Base-by-base conservation (phyloP, 2,797 vertebrate species). In the Platyrinchus mystaceus region DNA sequence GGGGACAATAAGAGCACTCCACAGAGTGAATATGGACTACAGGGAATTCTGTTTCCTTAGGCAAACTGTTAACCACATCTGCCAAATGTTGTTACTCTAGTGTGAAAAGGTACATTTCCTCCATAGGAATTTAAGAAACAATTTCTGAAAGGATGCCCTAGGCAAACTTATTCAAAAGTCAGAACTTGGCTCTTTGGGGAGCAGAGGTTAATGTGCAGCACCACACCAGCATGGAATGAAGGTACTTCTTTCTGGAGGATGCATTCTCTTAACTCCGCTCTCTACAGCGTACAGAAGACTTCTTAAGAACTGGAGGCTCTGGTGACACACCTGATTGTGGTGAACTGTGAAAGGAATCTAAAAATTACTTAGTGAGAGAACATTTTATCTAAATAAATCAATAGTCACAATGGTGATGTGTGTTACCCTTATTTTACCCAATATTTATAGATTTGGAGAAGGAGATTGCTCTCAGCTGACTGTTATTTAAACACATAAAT, bases 201-300 rank as follows among this genome's bases (percentile, higher is more conserved):
- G 27, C 58, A 43, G 73, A 70, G 4, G 26, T 10, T 39, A 24
- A 55, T 7, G 41, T 50, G n/a, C 11, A 55, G 37, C 37, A 41
- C 37, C 41, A 32, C 0, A 2, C 7, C 34, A 60, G 32, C 0
- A 0, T 7, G 49, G 34, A 74, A 55, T 1, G 2, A 62, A 62
- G 12, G 24, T n/a, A 9, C 23, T 62, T 21, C 43, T 67, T 34
- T 41, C 49, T 0, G 3, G 43, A 52, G 34, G 55, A 34, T 44
- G n/a, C 7, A 2, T 36, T 53, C 41, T 62, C 34, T 28, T 34
- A 46, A 44, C 1, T 15, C 26, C 69, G 49, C 22, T 58, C 36
- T 39, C 39, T n/a, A 0, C 14, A 13, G 19, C 4, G 30, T 46
- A 58, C 24, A n/a, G 23, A 63, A 34, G 26, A 37, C 19, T 67